Evolutionary conservation across 2,888 invertebrate species (phyloP), one percentile per base, ranked within the genome.

Genomic region (Machimus atricapillus): DNA sequence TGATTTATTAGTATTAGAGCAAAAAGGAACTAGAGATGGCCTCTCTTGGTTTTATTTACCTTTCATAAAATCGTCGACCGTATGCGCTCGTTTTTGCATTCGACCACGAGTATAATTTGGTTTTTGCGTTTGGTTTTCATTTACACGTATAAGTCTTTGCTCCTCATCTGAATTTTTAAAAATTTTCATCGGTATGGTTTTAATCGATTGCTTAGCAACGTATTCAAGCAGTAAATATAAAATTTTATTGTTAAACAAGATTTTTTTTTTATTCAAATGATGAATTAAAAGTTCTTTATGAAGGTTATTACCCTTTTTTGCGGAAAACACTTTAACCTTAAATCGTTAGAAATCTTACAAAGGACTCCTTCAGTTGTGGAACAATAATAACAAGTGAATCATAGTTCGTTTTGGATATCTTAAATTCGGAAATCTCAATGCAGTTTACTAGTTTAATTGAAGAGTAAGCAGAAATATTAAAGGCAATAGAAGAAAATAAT

Each of bases 11-110:
- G 27, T 74, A 74, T 74, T 74, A 58, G 34, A 37, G 34, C 19
- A 74, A 74, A 27, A 66, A 37, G 43, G 19, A 83, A 85, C 46
- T 74, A 56, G 56, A 78, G 27, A 52, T 81, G 40, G 52, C 40
- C 19, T 79, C 46, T 23, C 31, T 52, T 77, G 27, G 23, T 76
- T 52, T 77, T 87, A 87, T 88, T 90, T 90, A 90, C 90, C 90
- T 90, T 90, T 90, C 90, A 90, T 90, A 88, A 90, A 90, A 90
- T 90, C 90, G 89, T 90, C 90, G 89, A 90, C 89, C 86, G 90
- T 90, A 89, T 90, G 90, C 87, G 90, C 90, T 89, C 90, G 89
- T 89, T 90, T 90, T 89, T 90, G 90, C 88, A 90, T 89, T 88
- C 90, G 89, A 88, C 89, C 89, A 89, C 90, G 90, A 88, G 89